phyloP scores from a whole-genome alignment of 2,113 vertebrate species.

The Columba janthina region DNA sequence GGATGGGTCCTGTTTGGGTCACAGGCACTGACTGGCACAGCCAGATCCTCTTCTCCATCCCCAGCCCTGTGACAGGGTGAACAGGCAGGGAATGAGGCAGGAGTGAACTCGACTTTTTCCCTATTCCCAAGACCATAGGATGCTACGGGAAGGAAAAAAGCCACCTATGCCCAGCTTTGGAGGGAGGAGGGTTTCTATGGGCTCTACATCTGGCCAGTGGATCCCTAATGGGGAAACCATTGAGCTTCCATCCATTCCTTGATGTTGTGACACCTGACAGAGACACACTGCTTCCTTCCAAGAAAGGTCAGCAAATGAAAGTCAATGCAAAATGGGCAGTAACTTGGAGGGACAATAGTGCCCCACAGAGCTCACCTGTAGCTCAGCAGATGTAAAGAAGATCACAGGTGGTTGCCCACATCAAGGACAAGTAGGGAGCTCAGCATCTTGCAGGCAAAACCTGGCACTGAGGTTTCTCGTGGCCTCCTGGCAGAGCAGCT shows the following conservation, averaged over 20 bases:
- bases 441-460: not conserved
- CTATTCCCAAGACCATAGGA: not conserved
- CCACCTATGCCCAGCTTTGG: not conserved
- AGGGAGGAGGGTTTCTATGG: not conserved
- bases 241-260: not conserved
- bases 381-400: not conserved
- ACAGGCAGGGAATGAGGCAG: not conserved
- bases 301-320: not conserved
- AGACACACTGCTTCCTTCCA: not conserved
- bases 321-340: fast-evolving
- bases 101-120: not conserved
- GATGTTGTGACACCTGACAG: not conserved
- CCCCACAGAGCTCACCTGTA: not conserved
- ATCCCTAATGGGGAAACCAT: not conserved
- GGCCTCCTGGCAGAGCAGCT: not conserved
- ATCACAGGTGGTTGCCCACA: fast-evolving
- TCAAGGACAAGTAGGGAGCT: not conserved
- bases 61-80: not conserved
- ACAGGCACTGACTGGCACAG: no score
- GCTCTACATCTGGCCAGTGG: not conserved
- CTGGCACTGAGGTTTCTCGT: fast-evolving
- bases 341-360: not conserved
- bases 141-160: not conserved
- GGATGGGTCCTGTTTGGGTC: not conserved
- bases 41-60: not conserved